Base-by-base conservation (phyloP, 2,797 vertebrate genomes). In the Meda fulgida region DNA sequence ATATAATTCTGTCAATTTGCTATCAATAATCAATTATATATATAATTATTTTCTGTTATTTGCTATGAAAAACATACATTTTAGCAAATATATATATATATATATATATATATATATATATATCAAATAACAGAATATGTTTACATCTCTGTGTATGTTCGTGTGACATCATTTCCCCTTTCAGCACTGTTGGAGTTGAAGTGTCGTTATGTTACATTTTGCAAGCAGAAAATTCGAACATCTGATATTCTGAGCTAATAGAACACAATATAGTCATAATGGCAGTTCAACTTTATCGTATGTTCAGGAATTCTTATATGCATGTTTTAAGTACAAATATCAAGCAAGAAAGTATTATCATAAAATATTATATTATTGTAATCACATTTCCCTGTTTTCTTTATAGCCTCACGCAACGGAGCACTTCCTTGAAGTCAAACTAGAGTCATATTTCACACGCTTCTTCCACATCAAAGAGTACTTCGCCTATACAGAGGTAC, bases 401-500 rank as follows among this genome's bases (percentile, higher is more conserved):
- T 75, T 26, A 29, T 89, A 98, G 97, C 92, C 87, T 75, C 58
- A 92, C 70, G 93, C 92, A 5, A 88, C 94, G 26, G 97, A 97
- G 69, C 96, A 94, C 90, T 97, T 99, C 89, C 88, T 98, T 36
- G 97, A 99, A 90, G 92, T 98, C 69, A 97, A 95, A 87, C 90
- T 98, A 90, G 97, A 99, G 89, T 97, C 97, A 1, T 97, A 95
- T 29, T 96, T 93, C 84, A 96, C 96, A 21, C 96, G 96, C 66
- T 97, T 96, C 91, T 97, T 96, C 92, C 98, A 99, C 92, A 96
- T 98, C 34, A 96, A 93, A 87, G 97, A 96, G 36, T 96, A 98
- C 89, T 96, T 96, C 58, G 95, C 97, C 5, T 98, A 97, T 70
- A 94, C 93, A 7, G 96, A 97, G 92, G 98, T 98, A 92, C 89